Percentiles rank a stretch among this genome's conserved stretches.
These are phyloP conservation scores for Callinectes sapidus DNA, from an alignment of 2,888 invertebrate genomes.

Conservation along the genomic window DNA sequence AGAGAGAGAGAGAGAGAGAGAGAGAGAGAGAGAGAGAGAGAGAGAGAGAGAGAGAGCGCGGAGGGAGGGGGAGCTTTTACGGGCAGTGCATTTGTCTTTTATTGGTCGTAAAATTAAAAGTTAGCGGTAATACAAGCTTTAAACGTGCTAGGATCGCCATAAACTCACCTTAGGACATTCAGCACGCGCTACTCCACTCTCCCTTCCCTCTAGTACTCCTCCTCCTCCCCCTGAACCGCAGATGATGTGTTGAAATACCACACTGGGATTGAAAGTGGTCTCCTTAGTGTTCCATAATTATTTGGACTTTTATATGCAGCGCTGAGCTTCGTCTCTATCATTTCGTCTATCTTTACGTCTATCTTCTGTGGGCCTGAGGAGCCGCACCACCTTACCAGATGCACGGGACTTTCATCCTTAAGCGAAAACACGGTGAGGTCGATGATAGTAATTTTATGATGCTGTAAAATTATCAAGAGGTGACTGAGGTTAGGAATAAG, in stretches of 20 bases:
- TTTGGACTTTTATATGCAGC: conserved; percentile 57
- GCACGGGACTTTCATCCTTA: background rate
- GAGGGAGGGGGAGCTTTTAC: conserved; percentile 66
- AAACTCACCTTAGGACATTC: conserved; percentile 65
- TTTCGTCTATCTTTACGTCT: conserved; percentile 60
- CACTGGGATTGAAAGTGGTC: conserved; percentile 50
- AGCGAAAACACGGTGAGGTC: background rate
- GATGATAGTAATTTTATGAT: conserved; percentile 62
- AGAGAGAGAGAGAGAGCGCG: conserved; percentile 32
- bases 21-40: conserved; percentile 46
- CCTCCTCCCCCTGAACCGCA: conserved; percentile 11
- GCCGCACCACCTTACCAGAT: conserved; percentile 11
- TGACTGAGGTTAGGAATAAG: conserved; percentile 57
- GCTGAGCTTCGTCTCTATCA: conserved; percentile 48
- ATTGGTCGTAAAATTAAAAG: conserved; percentile 72
- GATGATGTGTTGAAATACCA: conserved; percentile 66
- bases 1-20: conserved; percentile 39
- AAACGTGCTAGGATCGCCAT: conserved; percentile 70
- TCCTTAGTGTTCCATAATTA: conserved; percentile 60
- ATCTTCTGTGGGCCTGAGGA: background rate
- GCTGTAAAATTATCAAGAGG: conserved; percentile 65
- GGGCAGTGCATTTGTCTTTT: conserved; percentile 72
- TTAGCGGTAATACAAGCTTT: conserved; percentile 72
- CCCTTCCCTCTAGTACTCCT: background rate
- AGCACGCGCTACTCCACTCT: conserved; percentile 56